phyloP scores from a whole-genome alignment of 2,797 vertebrate species.

The Numenius phaeopus region DNA sequence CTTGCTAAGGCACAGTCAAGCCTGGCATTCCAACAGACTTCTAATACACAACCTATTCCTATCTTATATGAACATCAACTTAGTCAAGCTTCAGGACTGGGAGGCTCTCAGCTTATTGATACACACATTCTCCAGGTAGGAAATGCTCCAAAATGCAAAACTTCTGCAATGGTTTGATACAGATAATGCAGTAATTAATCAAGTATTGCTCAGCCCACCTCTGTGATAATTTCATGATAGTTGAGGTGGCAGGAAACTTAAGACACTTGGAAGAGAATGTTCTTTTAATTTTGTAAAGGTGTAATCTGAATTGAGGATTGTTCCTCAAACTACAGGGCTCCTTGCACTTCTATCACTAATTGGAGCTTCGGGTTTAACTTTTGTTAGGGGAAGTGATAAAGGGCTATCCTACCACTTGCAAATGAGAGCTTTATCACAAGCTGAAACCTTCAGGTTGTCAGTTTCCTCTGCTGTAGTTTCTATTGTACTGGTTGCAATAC shows the following conservation, averaged over 20 bases:
- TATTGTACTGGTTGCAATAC: not conserved
- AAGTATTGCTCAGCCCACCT: not conserved
- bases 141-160: not conserved
- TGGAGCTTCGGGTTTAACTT: not conserved
- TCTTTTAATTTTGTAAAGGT: not conserved
- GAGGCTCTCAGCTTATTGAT: slow-evolving; percentile 96
- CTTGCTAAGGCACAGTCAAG: slow-evolving; percentile 96
- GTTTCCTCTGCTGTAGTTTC: not conserved
- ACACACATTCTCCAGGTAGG: slow-evolving; percentile 95
- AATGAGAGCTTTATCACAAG: not conserved
- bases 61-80: slow-evolving; percentile 97
- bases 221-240: not conserved
- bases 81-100: slow-evolving; percentile 93
- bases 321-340: not conserved
- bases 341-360: not conserved
- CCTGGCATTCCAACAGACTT: slow-evolving; percentile 95
- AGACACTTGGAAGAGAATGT: not conserved
- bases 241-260: not conserved
- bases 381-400: not conserved
- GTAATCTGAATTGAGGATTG: not conserved
- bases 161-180: not conserved
- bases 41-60: slow-evolving; percentile 94
- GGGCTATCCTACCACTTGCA: not conserved
- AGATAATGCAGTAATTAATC: not conserved
- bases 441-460: not conserved